These are phyloP conservation scores for Protobothrops mucrosquamatus DNA, from an alignment of 2,113 vertebrate genomes.

Conservation along the genomic window DNA sequence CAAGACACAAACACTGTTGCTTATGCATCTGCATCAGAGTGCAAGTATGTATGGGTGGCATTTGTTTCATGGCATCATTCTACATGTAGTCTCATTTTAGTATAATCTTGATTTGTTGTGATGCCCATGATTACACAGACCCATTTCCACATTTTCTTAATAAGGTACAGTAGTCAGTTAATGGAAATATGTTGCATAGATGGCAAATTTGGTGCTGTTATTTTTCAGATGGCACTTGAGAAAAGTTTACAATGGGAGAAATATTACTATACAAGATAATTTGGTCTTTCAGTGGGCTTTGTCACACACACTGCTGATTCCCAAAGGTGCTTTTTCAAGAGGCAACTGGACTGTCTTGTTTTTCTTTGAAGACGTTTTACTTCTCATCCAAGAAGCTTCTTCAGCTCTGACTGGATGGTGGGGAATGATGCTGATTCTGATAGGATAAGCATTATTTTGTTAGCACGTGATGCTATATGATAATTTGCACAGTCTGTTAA, in stretches of 20 bases:
- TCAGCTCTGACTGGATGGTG: too few species aligned
- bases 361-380: too few species aligned
- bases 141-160: not conserved
- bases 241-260: slow-evolving; percentile 15
- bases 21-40: not conserved
- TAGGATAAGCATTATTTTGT: too few species aligned
- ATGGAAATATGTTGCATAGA: not conserved
- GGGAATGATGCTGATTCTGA: too few species aligned
- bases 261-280: not conserved
- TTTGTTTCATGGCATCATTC: not conserved
- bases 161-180: not conserved
- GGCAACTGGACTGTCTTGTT: too few species aligned
- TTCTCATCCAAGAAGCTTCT: too few species aligned
- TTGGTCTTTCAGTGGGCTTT: too few species aligned
- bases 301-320: too few species aligned
- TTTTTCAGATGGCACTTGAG: slow-evolving; percentile 6
- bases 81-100: not conserved
- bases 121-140: not conserved
- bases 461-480: too few species aligned
- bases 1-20: not conserved
- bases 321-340: too few species aligned
- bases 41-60: not conserved
- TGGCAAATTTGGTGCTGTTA: not conserved
- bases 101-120: not conserved
- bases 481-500: too few species aligned